A percentile compares a stretch with the other conserved stretches of the same genome.
These are phyloP conservation scores for Blastobasis lacticolella DNA, from an alignment of 2,888 invertebrate species.

Conservation along the genomic window DNA sequence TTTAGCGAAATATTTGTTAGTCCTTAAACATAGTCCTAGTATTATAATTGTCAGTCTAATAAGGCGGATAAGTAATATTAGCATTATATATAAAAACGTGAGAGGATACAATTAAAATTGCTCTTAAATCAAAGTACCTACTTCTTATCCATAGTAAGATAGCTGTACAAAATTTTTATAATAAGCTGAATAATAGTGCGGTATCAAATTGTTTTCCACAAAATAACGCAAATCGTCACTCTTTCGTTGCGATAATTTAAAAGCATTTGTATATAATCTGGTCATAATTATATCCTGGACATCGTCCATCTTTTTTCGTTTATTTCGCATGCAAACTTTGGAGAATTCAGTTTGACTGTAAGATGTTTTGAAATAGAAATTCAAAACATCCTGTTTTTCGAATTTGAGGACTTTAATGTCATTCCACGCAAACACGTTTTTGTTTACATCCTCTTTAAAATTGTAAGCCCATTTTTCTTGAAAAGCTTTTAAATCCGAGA, in stretches of 20 bases:
- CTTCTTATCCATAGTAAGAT: background rate
- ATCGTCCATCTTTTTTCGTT: slow-evolving; percentile 3
- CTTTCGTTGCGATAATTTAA: slow-evolving; percentile 5
- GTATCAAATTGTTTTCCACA: slow-evolving; percentile 8
- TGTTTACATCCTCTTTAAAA: slow-evolving; percentile 7
- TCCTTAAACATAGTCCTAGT: background rate
- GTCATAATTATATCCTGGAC: slow-evolving; percentile 5
- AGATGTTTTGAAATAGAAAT: slow-evolving; percentile 9
- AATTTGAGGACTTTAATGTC: slow-evolving; percentile 7
- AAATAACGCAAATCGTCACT: slow-evolving; percentile 5
- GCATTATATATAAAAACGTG: background rate
- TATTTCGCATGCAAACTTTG: slow-evolving; percentile 3
- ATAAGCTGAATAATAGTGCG: slow-evolving; percentile 6
- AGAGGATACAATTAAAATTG: background rate
- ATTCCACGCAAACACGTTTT: slow-evolving; percentile 5
- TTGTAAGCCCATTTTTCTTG: slow-evolving; percentile 10
- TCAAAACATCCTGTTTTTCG: slow-evolving; percentile 4
- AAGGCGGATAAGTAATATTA: background rate
- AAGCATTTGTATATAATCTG: slow-evolving; percentile 3
- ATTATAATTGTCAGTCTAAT: background rate
- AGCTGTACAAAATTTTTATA: background rate
- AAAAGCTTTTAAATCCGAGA: slow-evolving; percentile 5
- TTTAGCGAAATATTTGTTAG: background rate
- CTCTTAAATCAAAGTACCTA: background rate
- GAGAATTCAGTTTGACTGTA: slow-evolving; percentile 6